Conservation (phyloP, 2,888 invertebrate species). For the Pristionchus arcanus region DNA sequence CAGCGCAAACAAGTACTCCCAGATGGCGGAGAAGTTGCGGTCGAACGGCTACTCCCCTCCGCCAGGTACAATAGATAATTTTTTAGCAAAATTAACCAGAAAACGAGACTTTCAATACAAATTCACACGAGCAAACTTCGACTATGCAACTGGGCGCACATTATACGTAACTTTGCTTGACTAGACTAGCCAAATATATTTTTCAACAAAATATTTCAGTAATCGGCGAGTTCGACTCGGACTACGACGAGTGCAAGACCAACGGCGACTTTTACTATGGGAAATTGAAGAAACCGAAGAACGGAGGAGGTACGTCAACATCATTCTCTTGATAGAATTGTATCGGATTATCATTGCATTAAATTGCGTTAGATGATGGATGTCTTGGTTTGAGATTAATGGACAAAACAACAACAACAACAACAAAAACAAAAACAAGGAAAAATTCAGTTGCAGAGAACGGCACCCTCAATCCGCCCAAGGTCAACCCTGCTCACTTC, state of each 20-base stretch:
- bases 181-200: too few species aligned
- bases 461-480: constrained; percentile 3
- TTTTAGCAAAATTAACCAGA: neutral
- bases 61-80: constrained; percentile 53
- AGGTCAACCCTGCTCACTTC: constrained; percentile 59
- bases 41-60: constrained; percentile 53
- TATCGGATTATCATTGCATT: neutral
- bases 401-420: neutral
- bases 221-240: constrained; percentile 63
- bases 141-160: too few species aligned
- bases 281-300: constrained; percentile 58
- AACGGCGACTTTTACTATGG: constrained; percentile 60
- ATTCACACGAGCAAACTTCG: too few species aligned
- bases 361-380: too few species aligned
- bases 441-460: constrained; percentile 5
- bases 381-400: neutral
- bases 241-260: constrained; percentile 63
- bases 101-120: neutral
- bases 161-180: too few species aligned
- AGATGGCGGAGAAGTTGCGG: constrained; percentile 71
- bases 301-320: constrained; percentile 50
- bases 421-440: neutral
- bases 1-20: constrained; percentile 73
- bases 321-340: neutral
- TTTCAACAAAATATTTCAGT: neutral